These are phyloP conservation scores for Aurelia aurita DNA, from an alignment of 30 jellyfish, hydroid and myxozoan genomes.

Conservation along the genomic window DNA sequence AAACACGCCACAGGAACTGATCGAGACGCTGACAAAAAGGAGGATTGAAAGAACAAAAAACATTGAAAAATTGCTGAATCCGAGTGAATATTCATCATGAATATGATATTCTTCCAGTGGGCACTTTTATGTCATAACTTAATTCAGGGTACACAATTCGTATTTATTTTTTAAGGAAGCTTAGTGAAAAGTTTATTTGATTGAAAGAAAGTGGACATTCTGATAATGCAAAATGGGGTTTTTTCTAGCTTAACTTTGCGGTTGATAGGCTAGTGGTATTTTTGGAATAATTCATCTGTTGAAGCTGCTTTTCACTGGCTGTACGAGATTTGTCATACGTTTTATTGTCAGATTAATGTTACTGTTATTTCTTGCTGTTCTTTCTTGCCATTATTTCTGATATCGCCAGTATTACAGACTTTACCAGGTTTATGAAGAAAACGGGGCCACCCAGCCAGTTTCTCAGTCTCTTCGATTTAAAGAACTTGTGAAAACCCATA, in stretches of 20 bases:
- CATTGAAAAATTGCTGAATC: constrained; percentile 39
- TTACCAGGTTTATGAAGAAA: no score
- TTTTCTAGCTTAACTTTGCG: neutral
- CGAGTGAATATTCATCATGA: constrained; percentile 27
- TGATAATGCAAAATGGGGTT: neutral
- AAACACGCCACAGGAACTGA: constrained; percentile 80
- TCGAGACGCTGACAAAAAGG: constrained; percentile 78
- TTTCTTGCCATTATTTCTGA: no score
- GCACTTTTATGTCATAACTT: constrained; percentile 14
- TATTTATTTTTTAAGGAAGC: constrained; percentile 16
- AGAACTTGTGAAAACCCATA: no score
- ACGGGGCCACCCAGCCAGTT: no score
- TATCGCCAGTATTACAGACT: no score
- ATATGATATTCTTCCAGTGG: neutral
- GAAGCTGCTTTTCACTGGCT: neutral
- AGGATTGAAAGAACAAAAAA: constrained; percentile 71
- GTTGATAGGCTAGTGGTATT: neutral
- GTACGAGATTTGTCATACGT: neutral
- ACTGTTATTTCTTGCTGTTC: neutral
- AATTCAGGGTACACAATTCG: constrained; percentile 3
- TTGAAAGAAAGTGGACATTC: no score
- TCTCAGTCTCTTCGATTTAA: no score
- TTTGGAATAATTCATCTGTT: neutral
- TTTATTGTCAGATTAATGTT: neutral
- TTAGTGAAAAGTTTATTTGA: neutral